These are phyloP conservation scores for Pseudochromis fuscus DNA, from an alignment of 2,797 vertebrate species.

Conservation along the genomic window DNA sequence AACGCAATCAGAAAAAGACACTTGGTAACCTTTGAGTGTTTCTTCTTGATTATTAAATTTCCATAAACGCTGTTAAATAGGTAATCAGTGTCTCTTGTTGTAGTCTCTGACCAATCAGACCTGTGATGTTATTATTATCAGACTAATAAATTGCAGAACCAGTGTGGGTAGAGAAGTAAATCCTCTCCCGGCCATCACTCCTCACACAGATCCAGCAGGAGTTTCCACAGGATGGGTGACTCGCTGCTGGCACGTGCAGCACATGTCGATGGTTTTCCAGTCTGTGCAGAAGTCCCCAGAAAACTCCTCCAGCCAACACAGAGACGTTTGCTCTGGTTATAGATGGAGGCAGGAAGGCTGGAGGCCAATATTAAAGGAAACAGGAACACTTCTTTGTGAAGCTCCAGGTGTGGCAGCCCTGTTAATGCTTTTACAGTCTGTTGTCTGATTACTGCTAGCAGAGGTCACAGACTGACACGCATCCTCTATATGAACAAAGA, in stretches of 20 bases:
- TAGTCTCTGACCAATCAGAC: neutral
- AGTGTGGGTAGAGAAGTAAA: neutral
- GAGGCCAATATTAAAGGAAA: conserved; percentile 55
- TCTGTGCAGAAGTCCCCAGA: conserved; percentile 55
- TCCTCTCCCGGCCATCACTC: conserved; percentile 5
- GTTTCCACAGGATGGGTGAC: conserved; percentile 63
- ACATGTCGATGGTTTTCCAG: conserved; percentile 40
- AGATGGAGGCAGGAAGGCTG: conserved; percentile 40
- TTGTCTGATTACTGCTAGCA: conserved; percentile 25
- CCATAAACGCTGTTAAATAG: neutral
- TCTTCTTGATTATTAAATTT: neutral
- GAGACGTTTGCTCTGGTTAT: conserved; percentile 10
- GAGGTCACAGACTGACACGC: conserved; percentile 55
- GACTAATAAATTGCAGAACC: neutral
- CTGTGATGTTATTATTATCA: neutral
- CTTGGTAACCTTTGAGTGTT: neutral
- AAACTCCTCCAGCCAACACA: conserved; percentile 23
- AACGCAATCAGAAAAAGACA: conserved; percentile 29
- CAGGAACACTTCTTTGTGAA: conserved; percentile 51
- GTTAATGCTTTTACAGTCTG: conserved; percentile 30
- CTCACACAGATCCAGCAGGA: conserved; percentile 36
- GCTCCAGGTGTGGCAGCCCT: conserved; percentile 33
- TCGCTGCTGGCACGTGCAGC: conserved; percentile 53
- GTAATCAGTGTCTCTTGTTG: too few species aligned
- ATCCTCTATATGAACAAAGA: conserved; percentile 55